Base-by-base conservation (phyloP, 2,888 invertebrate genomes). In the Drosophila pseudotalamancana region DNA sequence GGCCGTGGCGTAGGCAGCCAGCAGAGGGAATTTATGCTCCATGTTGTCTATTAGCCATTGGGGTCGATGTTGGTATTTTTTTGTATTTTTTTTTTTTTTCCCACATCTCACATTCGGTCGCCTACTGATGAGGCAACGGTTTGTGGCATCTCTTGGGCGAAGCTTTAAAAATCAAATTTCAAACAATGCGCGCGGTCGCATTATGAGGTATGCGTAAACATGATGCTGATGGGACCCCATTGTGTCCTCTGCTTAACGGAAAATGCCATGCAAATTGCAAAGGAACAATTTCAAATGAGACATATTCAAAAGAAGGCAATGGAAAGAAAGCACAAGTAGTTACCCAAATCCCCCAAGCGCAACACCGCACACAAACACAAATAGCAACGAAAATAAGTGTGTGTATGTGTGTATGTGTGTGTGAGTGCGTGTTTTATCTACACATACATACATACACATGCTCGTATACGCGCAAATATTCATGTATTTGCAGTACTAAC, bases 241-340 rank as follows among this genome's bases (percentile, higher is more conserved):
- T 66, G 65, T 61, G 59, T 37, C 37, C 25, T 37, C 31, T 40
- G 49, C 39, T 45, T 51, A 40, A 14, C 35, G 21, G 51, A 59
- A 49, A 62, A 62, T 74, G 53, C 59, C 76, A 74, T 63, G 82
- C 79, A 75, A 79, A 85, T 79, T 72, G 75, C 82, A 72, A 60
- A 60, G 71, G 77, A 80, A 84, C 78, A 86, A 80, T 86, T 83
- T 80, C 64, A 81, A 87, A 81, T 87, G 87, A 87, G 81, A 81
- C 81, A 81, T 81, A 80, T 83, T 83, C 72, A 72, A 53, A 27
- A 27, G 9, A 21, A 6, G 1, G 3, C 11, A 23, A 32, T 32
- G 14, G n/a, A 46, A 46, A 32, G 31, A 71, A 56, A 66, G 14
- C 72, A 76, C 46, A 65, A 83, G 80, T 60, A 60, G 56, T 63